Evolutionary conservation across 2,797 vertebrate genomes (phyloP), one percentile per base, ranked within the genome.

Genomic region (Phylloscopus collybita): DNA sequence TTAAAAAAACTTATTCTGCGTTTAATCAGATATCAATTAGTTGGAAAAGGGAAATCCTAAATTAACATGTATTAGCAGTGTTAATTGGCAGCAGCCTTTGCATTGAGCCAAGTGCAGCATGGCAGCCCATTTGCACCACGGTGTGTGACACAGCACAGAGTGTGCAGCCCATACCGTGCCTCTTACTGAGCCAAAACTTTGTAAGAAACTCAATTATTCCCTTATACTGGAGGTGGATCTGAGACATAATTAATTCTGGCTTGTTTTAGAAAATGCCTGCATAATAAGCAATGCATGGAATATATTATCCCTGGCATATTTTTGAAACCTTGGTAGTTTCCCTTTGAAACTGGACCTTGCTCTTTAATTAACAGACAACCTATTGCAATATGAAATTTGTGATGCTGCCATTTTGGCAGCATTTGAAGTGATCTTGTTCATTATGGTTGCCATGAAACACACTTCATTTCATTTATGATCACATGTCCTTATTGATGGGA

Each of bases 1-100:
- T 94, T 94, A 82, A 93, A 94, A 95, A 95, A 90, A n/a, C 78
- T 56, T 94, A 90, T 92, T 93, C 88, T 78, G 76, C 1, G 6
- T 92, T 91, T 89, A 97, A 96, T 97, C 92, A 94, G 85, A 89
- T 96, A 95, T 91, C 83, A 96, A 93, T 95, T 95, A 95, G 74
- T 85, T 95, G 25, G 74, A 70, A 95, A 91, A 66, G 47, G 92
- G 82, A 96, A 91, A 87, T 86, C 93, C 96, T 97, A 92, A 95
- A 96, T 95, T 97, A 96, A 75, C 70, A 40, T 93, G 96, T 96
- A 93, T 92, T 95, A 93, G 62, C 34, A 57, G 64, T 79, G 79
- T 72, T 97, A 96, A 96, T 95, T 95, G 95, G 72, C 90, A 93
- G 50, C 76, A 93, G 81, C 38, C 70, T 93, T 74, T 14, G 26